Percentiles rank a stretch among this genome's conserved stretches.
Evolutionary conservation across 2,888 invertebrate genomes (phyloP).

Genomic region (Stenoptilia bipunctidactyla): DNA sequence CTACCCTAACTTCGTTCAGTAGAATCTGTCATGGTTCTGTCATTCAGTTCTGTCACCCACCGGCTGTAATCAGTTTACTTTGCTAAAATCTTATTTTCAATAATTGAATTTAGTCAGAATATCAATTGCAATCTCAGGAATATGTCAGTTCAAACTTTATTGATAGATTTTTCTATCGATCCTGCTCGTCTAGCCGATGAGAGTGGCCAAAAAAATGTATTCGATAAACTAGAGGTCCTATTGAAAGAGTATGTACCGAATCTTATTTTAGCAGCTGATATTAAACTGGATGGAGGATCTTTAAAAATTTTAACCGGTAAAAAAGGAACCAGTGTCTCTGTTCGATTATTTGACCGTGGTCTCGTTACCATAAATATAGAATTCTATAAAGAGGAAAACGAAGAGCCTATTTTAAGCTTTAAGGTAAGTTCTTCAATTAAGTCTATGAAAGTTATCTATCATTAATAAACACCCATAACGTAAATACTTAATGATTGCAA

Average conservation of each 20-base stretch:
- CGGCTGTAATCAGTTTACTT: too few species aligned
- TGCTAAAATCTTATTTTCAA: too few species aligned
- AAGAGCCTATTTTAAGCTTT: conserved; percentile 79
- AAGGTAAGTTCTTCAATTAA: conserved; percentile 67
- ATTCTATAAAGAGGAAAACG: conserved; percentile 82
- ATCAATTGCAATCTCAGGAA: conserved; percentile 3
- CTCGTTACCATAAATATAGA: conserved; percentile 86
- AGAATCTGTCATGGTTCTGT: too few species aligned
- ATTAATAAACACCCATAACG: too few species aligned
- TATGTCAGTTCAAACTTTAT: conserved; percentile 85
- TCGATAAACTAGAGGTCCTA: conserved; percentile 77
- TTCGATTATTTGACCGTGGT: conserved; percentile 81
- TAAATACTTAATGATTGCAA: too few species aligned
- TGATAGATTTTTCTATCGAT: conserved; percentile 85
- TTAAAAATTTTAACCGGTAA: conserved; percentile 80
- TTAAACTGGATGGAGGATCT: conserved; percentile 78
- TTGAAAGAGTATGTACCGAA: conserved; percentile 79
- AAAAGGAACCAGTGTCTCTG: conserved; percentile 76
- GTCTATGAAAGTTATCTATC: background rate
- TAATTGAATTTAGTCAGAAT: too few species aligned
- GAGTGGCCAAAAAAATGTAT: conserved; percentile 74
- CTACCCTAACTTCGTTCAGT: too few species aligned
- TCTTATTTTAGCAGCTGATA: conserved; percentile 76
- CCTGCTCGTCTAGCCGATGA: conserved; percentile 76
- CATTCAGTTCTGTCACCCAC: too few species aligned